A percentile compares a stretch with the other conserved stretches of the same genome.
These are phyloP conservation scores for Hyperoplus lanceolatus DNA, from an alignment of 2,797 vertebrate species.

Conservation along the genomic window DNA sequence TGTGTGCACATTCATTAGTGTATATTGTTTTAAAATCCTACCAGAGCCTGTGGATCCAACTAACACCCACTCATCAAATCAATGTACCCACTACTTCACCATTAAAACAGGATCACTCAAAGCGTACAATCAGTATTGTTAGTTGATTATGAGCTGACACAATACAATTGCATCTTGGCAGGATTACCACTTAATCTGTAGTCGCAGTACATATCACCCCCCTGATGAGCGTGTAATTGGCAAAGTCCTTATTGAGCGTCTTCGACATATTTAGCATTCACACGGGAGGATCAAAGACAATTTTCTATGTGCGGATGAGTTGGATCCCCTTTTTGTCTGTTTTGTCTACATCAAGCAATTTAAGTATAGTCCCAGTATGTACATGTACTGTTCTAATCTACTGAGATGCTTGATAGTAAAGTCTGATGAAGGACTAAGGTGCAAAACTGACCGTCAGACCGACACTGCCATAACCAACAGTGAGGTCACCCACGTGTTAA, in stretches of 20 bases:
- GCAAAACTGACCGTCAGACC: background rate
- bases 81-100: slow-evolving; percentile 55
- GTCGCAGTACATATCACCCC: slow-evolving; percentile 48
- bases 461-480: background rate
- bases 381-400: background rate
- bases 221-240: slow-evolving; percentile 61
- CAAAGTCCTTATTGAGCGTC: slow-evolving; percentile 37
- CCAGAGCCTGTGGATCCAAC: slow-evolving; percentile 35
- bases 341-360: slow-evolving; percentile 9
- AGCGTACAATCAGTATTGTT: slow-evolving; percentile 51
- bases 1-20: slow-evolving; percentile 56
- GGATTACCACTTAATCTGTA: slow-evolving; percentile 76
- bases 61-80: slow-evolving; percentile 61
- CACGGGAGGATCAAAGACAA: slow-evolving; percentile 27
- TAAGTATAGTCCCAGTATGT: background rate
- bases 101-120: slow-evolving; percentile 70
- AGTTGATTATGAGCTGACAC: slow-evolving; percentile 60
- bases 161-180: slow-evolving; percentile 62
- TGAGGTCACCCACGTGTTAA: background rate
- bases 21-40: slow-evolving; percentile 66
- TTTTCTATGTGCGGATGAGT: background rate
- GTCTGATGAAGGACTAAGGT: no score
- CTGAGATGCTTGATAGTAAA: no score
- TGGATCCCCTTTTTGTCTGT: background rate
- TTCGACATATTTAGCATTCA: slow-evolving; percentile 30